Evolutionary conservation across 1,140 invertebrate genomes (phyloP).

Genomic region (Drosophila serrata): DNA sequence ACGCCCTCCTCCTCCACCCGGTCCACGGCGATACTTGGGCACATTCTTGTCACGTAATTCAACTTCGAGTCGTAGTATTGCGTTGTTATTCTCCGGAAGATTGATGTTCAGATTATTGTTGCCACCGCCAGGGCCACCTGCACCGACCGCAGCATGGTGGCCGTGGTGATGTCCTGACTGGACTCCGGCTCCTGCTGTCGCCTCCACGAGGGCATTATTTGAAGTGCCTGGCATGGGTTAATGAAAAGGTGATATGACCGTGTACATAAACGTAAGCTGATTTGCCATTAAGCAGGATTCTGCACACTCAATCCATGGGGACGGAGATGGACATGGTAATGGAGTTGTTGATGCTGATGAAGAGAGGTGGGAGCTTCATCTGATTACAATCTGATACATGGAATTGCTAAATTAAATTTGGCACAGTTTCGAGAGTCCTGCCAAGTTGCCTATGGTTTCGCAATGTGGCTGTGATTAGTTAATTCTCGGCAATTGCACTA

Average conservation of each 20-base stretch:
- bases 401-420: conserved; percentile 24
- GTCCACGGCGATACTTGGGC: conserved; percentile 73
- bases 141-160: conserved; percentile 28
- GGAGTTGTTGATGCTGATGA: conserved; percentile 2
- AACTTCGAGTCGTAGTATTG: conserved; percentile 85
- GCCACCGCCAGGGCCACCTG: conserved; percentile 49
- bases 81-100: conserved; percentile 83
- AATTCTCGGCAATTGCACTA: conserved; percentile 41
- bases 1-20: conserved; percentile 42
- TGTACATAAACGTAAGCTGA: conserved; percentile 45
- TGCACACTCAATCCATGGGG: background rate
- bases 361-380: background rate
- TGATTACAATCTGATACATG: conserved; percentile 9
- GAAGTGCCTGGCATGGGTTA: conserved; percentile 70
- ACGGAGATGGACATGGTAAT: background rate
- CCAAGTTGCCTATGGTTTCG: background rate
- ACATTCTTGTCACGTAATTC: conserved; percentile 86
- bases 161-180: conserved; percentile 38
- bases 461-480: conserved; percentile 30
- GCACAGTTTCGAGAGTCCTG: background rate
- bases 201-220: conserved; percentile 61
- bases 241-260: conserved; percentile 59
- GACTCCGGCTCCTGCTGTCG: conserved; percentile 4
- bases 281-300: conserved; percentile 36
- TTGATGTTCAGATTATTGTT: conserved; percentile 85